Conservation (phyloP, 2,797 vertebrate species). For the Aphelocoma californica region DNA sequence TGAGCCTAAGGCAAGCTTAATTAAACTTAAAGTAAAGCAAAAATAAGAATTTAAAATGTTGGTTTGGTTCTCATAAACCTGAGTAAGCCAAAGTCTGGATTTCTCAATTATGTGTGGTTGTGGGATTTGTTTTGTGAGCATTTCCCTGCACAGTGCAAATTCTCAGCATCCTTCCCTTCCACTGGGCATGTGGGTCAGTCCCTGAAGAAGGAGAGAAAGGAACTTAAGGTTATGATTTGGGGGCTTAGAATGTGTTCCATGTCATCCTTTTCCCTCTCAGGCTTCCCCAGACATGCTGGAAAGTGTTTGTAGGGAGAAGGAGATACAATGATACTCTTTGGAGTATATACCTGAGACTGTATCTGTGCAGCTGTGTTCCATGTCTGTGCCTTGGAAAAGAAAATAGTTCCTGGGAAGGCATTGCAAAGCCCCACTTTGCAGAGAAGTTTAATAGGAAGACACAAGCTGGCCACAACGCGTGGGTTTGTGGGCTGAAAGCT, state of each 20-base stretch:
- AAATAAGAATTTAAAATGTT: conserved; percentile 57
- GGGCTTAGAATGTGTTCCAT: not conserved
- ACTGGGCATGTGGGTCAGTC: not conserved
- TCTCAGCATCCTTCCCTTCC: not conserved
- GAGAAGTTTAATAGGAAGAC: not conserved
- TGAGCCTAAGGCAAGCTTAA: conserved; percentile 61
- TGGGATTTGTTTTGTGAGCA: conserved; percentile 58
- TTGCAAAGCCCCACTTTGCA: not conserved
- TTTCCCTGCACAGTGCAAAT: conserved; percentile 15
- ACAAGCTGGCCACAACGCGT: rapidly evolving
- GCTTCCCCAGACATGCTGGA: not conserved
- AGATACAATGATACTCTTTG: not conserved
- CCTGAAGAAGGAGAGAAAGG: not conserved
- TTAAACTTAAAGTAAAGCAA: conserved; percentile 65
- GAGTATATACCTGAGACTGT: not conserved
- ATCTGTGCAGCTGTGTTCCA: not conserved
- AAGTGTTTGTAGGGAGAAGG: not conserved
- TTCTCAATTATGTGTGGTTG: conserved; percentile 57
- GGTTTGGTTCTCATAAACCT: conserved; percentile 59
- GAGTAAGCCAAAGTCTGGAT: conserved; percentile 66
- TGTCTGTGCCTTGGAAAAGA: not conserved
- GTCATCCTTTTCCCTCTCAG: not conserved
- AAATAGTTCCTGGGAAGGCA: not conserved
- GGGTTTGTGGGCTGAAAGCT: not conserved
- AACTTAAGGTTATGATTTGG: not conserved